Conservation (phyloP, 2,797 vertebrate genomes). For the Limnodromus scolopaceus region DNA sequence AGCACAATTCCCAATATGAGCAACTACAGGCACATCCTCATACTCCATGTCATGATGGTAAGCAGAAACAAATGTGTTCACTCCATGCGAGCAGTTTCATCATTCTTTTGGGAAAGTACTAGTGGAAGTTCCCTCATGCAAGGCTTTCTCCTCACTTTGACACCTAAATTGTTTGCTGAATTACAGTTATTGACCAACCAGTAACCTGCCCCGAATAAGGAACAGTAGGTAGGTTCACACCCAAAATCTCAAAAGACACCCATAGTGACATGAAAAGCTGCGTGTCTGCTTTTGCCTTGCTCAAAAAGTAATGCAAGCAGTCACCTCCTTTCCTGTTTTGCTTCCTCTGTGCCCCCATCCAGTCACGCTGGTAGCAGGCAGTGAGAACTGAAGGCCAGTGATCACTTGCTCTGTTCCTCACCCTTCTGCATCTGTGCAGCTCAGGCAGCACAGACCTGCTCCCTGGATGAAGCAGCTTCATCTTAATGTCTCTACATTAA, state of each 20-base stretch:
- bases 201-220: not conserved
- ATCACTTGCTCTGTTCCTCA: not conserved
- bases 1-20: constrained; percentile 16
- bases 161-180: not conserved
- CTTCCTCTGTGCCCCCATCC: not conserved
- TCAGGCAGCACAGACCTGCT: not conserved
- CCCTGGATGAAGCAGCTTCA: not conserved
- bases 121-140: constrained; percentile 42
- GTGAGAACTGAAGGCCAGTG: not conserved
- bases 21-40: constrained; percentile 16
- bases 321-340: not conserved
- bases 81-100: constrained; percentile 1
- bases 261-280: not conserved
- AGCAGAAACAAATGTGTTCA: not conserved
- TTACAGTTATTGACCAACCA: not conserved
- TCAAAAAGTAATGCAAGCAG: not conserved
- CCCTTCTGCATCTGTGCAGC: not conserved
- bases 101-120: constrained; percentile 45
- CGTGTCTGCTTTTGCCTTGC: not conserved
- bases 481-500: not conserved
- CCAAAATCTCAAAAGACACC: not conserved
- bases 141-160: constrained; percentile 10
- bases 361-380: accelerated
- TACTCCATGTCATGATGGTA: not conserved
- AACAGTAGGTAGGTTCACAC: not conserved